Evolutionary conservation across 2,797 vertebrate genomes (phyloP).

Genomic region (Poeciliopsis gracilis): DNA sequence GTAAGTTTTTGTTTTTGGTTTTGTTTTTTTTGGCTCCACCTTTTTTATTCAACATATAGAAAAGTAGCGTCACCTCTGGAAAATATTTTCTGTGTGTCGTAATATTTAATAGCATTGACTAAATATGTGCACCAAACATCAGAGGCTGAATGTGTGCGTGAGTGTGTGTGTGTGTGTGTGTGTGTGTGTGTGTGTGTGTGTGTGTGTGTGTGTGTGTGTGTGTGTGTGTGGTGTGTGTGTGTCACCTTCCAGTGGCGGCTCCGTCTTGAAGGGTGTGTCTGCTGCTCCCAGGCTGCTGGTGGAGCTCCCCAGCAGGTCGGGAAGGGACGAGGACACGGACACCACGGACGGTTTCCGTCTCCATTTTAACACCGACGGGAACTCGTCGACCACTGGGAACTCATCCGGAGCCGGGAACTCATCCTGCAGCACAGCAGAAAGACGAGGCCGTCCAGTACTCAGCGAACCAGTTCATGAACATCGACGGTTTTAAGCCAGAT

Average conservation of each 20-base stretch:
- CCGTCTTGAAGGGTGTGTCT: conserved; percentile 82
- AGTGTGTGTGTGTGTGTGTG: background rate
- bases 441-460: background rate
- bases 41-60: background rate
- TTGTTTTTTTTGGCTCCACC: background rate
- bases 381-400: conserved; percentile 84
- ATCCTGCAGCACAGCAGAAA: conserved; percentile 58
- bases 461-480: background rate
- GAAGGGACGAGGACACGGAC: conserved; percentile 87
- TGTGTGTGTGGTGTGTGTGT: too few species aligned
- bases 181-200: conserved; percentile 2
- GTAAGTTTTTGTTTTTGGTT: background rate
- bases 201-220: too few species aligned
- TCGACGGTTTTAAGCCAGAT: background rate
- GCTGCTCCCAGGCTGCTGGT: conserved; percentile 82
- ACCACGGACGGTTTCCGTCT: conserved; percentile 86
- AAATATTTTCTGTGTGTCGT: background rate
- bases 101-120: background rate
- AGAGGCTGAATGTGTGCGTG: background rate
- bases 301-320: conserved; percentile 86
- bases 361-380: conserved; percentile 88
- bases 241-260: conserved; percentile 82
- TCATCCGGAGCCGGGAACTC: conserved; percentile 83
- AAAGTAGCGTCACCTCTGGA: background rate
- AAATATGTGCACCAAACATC: background rate